Base-by-base conservation (phyloP, 2,113 vertebrate species). In the Cyprinodon tularosa region DNA sequence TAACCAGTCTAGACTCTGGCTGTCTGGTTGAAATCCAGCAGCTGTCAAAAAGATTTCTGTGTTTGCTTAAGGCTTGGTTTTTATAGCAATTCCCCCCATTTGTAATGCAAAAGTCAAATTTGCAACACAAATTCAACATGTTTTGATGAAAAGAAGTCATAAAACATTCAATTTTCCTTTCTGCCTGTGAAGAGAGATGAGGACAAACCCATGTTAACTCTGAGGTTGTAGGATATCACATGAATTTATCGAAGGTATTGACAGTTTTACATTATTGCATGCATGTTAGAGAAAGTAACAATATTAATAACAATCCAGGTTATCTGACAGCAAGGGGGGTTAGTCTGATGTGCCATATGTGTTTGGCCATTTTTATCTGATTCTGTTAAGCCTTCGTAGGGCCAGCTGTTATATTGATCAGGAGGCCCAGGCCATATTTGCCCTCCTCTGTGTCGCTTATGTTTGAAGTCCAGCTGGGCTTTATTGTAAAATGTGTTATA, bases 371-470 rank as follows among this genome's bases (percentile, higher is more conserved):
- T 73, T 88, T 84, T 77, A 75, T 86, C 76, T 76, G 82, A 83
- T 76, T 78, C 66, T 50, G 77, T 81, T 79, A 72, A 81, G 61
- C 68, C 70, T 77, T 60, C 47, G 71, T 76, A 82, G 82, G 86
- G 75, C 87, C 88, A 92, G 92, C 93, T 93, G 91, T 84, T 93
- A 72, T 68, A 78, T 81, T 92, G 85, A 85, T 88, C 82, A 15
- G 9, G 57, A 72, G 77, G 72, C 68, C 69, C 38, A 1, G 2
- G 66, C 0, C 67, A 50, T 84, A 80, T 89, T 88, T 82, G 73
- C 84, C 83, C 74, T 76, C 66, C 78, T 66, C 71, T 37, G 11
- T n/a, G 12, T 70, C 66, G 74, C 77, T 74, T 4, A 69, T 76
- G 85, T 90, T 90, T 85, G 85, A 91, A 77, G 67, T 84, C 80